Conservation (phyloP, 30 jellyfish, hydroid and myxozoan species). For the Catostylus mosaicus region DNA sequence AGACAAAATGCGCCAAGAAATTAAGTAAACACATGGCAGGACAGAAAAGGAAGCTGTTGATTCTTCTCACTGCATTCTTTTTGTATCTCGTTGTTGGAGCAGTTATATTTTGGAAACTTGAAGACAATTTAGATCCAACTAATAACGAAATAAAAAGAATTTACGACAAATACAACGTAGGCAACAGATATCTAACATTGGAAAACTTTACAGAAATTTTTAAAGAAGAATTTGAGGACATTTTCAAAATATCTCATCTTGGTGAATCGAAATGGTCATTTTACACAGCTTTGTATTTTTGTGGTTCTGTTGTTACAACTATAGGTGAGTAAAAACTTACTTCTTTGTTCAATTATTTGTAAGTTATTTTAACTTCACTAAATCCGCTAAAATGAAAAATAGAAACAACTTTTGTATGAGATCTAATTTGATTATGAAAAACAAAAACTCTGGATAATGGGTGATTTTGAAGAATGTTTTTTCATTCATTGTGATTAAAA, state of each 20-base stretch:
- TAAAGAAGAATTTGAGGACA: conserved; percentile 15
- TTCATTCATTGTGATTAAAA: too few species aligned
- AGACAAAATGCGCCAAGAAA: too few species aligned
- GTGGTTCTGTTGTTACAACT: conserved; percentile 84
- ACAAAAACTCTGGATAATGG: too few species aligned
- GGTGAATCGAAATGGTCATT: conserved; percentile 55
- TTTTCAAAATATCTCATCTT: conserved; percentile 39
- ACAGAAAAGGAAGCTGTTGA: conserved; percentile 47
- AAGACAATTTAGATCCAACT: conserved; percentile 30
- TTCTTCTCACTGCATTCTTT: conserved; percentile 40
- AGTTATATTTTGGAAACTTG: conserved; percentile 66
- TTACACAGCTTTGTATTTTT: conserved; percentile 62
- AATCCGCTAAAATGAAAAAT: too few species aligned
- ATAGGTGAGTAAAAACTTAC: conserved; percentile 53
- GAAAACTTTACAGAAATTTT: conserved; percentile 5
- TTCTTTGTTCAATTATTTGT: too few species aligned
- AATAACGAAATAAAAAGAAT: not conserved
- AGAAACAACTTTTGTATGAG: too few species aligned
- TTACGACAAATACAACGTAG: conserved; percentile 21
- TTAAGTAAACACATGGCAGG: conserved; percentile 22
- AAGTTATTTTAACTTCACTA: too few species aligned
- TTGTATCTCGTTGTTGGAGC: conserved; percentile 67
- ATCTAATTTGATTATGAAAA: too few species aligned
- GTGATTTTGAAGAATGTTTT: too few species aligned
- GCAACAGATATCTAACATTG: conserved; percentile 20